phyloP scores from a whole-genome alignment of 2,888 invertebrate species.

The Sesia bembeciformis region DNA sequence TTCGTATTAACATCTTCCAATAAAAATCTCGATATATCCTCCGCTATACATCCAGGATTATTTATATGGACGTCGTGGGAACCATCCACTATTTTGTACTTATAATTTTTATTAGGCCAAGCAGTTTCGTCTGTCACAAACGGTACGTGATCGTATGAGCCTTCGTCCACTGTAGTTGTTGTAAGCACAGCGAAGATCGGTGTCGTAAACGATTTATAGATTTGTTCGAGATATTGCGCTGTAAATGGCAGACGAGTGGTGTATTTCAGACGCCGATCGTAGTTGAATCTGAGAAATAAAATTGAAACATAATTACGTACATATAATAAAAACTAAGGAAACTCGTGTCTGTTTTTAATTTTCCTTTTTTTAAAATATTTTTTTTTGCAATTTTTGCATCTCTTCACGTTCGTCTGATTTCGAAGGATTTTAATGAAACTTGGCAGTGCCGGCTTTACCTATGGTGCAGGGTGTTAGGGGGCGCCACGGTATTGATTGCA shows the following conservation, averaged over 20 bases:
- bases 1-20: constrained; percentile 16
- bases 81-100: constrained; percentile 52
- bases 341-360: background rate
- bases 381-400: too few relatives aligned
- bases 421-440: too few relatives aligned
- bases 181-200: constrained; percentile 41
- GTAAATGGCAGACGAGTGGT: constrained; percentile 32
- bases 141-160: constrained; percentile 20
- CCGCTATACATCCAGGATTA: constrained; percentile 65
- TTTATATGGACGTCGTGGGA: constrained; percentile 76
- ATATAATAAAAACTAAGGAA: background rate
- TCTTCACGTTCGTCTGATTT: too few relatives aligned
- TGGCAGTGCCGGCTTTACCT: too few relatives aligned
- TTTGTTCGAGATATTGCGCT: constrained; percentile 18
- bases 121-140: constrained; percentile 30
- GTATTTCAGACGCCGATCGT: constrained; percentile 49
- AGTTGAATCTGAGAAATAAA: constrained; percentile 20
- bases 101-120: constrained; percentile 42
- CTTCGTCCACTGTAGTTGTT: constrained; percentile 16
- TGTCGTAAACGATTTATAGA: constrained; percentile 27
- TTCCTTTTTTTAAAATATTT: too few relatives aligned
- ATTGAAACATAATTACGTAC: background rate
- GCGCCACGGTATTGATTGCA: too few relatives aligned
- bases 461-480: too few relatives aligned
- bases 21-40: constrained; percentile 39